Evolutionary conservation across 2,113 vertebrate genomes (phyloP), one percentile per base, ranked within the genome.

Genomic region (Rousettus leschenaultii): DNA sequence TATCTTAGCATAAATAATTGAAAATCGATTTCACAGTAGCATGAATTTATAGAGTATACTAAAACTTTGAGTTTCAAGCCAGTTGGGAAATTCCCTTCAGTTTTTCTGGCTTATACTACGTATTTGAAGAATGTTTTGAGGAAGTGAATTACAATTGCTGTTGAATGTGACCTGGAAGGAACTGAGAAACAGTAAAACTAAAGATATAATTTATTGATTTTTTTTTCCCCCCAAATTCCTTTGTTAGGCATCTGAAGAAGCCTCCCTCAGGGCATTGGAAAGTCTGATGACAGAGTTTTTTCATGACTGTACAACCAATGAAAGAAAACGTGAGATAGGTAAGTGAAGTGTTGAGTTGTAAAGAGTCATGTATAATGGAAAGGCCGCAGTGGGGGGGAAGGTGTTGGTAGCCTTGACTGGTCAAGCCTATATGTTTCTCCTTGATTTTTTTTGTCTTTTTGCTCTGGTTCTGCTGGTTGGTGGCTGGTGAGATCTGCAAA

Each of bases 201-300:
- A 86, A 94, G 89, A 65, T 84, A 61, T 24, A 45, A n/a, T 93
- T 78, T 55, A 96, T 7, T 93, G 95, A 97, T 84, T 51, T 80
- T 93, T 93, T 3, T 83, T 80, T 87, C 33, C 18, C 9, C 5
- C 35, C 61, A 15, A n/a, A 71, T 97, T 83, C 94, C 0, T 0
- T 97, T 94, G 78, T 84, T 94, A 99, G 99, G 99, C 99, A 90
- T 99, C 99, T 65, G 99, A 99, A 96, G 99, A 99, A 98, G 97
- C 98, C 97, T 99, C 99, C 0, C 98, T 99, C 89, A 99, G 99
- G 90, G 99, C 99, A 53, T 89, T 99, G 98, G 99, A 99, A 98
- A 99, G 99, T 98, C 98, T 99, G 3, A 99, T 99, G 99, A 99
- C 99, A 0, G 99, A 99, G 96, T 99, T 99, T 98, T 99, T 99